These are phyloP conservation scores for Rhingia rostrata DNA, from an alignment of 2,888 invertebrate genomes.

Conservation along the genomic window DNA sequence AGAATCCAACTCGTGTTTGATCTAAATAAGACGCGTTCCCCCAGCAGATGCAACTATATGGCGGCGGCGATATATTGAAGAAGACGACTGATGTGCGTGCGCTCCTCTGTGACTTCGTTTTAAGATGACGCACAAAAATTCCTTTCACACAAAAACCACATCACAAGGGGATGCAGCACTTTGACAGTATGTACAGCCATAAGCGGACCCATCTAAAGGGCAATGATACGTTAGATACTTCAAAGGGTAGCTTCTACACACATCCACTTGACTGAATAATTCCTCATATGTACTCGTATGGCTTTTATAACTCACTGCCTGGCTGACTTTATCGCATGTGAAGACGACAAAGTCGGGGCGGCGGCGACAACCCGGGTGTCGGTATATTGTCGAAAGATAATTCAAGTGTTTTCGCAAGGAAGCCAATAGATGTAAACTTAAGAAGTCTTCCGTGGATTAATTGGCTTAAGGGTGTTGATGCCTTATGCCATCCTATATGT, in stretches of 20 bases:
- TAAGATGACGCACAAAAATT: conserved; percentile 61
- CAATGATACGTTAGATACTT: conserved; percentile 71
- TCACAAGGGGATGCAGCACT: conserved; percentile 35
- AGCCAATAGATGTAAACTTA: conserved; percentile 66
- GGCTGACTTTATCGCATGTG: conserved; percentile 41
- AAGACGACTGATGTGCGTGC: conserved; percentile 48
- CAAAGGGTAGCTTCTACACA: conserved; percentile 56
- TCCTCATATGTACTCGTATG: conserved; percentile 14
- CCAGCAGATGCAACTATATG: conserved; percentile 26
- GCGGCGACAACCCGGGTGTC: conserved; percentile 26
- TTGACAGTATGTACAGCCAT: conserved; percentile 21
- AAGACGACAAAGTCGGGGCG: too few species aligned
- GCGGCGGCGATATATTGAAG: conserved; percentile 12
- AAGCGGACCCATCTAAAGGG: conserved; percentile 59
- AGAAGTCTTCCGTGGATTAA: conserved; percentile 65
- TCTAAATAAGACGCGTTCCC: conserved; percentile 25
- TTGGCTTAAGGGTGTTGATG: conserved; percentile 68
- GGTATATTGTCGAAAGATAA: conserved; percentile 46
- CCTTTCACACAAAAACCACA: conserved; percentile 2
- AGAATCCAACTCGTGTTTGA: conserved; percentile 48
- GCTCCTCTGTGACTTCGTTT: conserved; percentile 38
- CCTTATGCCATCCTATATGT: conserved; percentile 28
- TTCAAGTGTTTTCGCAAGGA: conserved; percentile 70
- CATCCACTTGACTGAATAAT: conserved; percentile 64
- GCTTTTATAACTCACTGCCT: conserved; percentile 51